phyloP scores from a whole-genome alignment of 2,113 vertebrate species.

The Micronycteris hirsuta region DNA sequence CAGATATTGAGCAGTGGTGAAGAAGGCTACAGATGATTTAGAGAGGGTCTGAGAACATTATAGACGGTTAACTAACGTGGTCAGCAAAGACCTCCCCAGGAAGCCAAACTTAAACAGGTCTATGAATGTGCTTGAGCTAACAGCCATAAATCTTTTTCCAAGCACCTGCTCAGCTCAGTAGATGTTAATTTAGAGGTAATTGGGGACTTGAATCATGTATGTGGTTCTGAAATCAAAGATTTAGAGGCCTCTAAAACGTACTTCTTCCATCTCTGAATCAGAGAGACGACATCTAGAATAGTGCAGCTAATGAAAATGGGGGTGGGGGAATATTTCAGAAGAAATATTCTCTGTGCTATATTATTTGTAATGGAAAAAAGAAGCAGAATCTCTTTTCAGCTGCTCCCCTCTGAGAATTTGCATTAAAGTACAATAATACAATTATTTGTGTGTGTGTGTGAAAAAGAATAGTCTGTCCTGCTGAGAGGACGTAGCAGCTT shows the following conservation, averaged over 20 bases:
- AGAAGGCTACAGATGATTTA: neutral
- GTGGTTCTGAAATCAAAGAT: constrained; percentile 31
- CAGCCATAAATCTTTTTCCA: neutral
- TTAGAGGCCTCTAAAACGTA: neutral
- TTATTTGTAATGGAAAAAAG: constrained; percentile 59
- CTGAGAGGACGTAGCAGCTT: constrained; percentile 32
- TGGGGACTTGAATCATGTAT: constrained; percentile 18
- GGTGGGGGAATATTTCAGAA: neutral
- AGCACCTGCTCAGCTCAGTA: neutral
- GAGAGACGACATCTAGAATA: neutral
- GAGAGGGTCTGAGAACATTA: neutral
- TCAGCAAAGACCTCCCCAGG: neutral
- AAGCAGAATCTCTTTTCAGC: neutral
- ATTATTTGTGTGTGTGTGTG: constrained; percentile 1
- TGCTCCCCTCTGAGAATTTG: constrained; percentile 56
- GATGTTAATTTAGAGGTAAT: constrained; percentile 46
- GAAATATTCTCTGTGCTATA: constrained; percentile 31
- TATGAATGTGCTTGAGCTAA: neutral
- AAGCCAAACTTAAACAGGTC: neutral
- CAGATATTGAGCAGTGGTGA: neutral
- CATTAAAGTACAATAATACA: constrained; percentile 38
- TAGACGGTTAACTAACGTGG: neutral
- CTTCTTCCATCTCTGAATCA: constrained; percentile 19
- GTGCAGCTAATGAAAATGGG: neutral
- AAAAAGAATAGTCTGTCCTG: constrained; percentile 23